These are phyloP conservation scores for Eclectus roratus DNA, from an alignment of 2,113 vertebrate species.

Conservation along the genomic window DNA sequence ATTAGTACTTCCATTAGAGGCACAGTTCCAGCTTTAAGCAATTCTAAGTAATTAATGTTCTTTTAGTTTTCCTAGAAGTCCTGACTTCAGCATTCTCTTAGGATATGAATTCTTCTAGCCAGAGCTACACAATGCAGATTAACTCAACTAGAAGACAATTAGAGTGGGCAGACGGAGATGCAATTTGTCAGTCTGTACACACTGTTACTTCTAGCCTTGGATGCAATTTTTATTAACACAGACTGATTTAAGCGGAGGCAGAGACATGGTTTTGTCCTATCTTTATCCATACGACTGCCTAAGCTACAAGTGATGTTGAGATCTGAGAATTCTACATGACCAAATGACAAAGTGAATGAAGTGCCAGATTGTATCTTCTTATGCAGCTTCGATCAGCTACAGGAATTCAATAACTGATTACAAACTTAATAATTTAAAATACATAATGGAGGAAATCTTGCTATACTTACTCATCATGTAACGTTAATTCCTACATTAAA, in stretches of 20 bases:
- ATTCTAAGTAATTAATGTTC: slow-evolving; percentile 46
- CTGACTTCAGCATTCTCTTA: slow-evolving; percentile 60
- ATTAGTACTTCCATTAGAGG: slow-evolving; percentile 40
- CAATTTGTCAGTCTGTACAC: neutral
- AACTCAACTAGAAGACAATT: slow-evolving; percentile 23
- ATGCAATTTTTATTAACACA: neutral
- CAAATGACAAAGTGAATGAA: neutral
- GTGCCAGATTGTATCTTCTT: neutral
- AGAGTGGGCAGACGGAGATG: slow-evolving; percentile 10
- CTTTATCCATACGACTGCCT: neutral
- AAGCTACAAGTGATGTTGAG: neutral
- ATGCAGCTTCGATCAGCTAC: neutral
- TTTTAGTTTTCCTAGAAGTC: slow-evolving; percentile 37
- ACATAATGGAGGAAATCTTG: neutral
- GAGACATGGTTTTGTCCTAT: neutral
- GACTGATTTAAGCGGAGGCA: neutral
- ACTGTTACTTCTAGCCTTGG: neutral
- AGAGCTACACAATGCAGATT: neutral
- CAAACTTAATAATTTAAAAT: neutral
- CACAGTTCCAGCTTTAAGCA: slow-evolving; percentile 39
- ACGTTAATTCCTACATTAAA: neutral
- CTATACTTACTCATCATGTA: neutral
- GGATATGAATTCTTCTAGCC: slow-evolving; percentile 13
- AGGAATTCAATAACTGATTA: neutral
- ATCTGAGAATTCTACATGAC: neutral